phyloP scores from a whole-genome alignment of 2,113 vertebrate species.

The Numenius arquata region DNA sequence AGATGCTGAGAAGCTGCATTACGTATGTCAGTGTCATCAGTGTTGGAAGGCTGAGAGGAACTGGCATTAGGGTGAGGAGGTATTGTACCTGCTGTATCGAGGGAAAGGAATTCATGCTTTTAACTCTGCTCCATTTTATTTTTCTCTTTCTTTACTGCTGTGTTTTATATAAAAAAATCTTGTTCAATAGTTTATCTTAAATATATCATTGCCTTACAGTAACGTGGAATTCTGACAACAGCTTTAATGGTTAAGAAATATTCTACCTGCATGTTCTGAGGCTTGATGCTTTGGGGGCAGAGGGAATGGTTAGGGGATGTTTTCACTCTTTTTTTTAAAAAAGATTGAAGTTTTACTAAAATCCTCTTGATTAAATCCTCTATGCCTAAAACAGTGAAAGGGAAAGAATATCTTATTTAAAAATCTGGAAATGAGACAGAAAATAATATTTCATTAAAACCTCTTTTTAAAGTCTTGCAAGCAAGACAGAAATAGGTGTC shows the following conservation, averaged over 20 bases:
- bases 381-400: background rate
- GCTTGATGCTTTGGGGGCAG: background rate
- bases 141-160: background rate
- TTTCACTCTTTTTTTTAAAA: background rate
- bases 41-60: background rate
- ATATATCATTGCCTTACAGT: background rate
- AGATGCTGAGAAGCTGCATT: background rate
- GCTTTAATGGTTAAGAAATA: background rate
- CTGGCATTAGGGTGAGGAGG: background rate
- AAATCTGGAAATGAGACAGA: background rate
- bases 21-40: background rate
- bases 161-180: background rate
- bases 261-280: background rate
- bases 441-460: background rate
- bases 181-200: background rate
- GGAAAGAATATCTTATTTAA: background rate
- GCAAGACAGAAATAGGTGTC: background rate
- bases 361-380: background rate
- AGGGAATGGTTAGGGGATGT: background rate
- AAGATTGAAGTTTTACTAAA: background rate
- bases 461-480: background rate
- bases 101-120: background rate
- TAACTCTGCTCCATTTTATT: background rate
- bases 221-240: background rate
- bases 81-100: background rate